phyloP scores from a whole-genome alignment of 1,140 invertebrate species.

The Platyscapa corneri region DNA sequence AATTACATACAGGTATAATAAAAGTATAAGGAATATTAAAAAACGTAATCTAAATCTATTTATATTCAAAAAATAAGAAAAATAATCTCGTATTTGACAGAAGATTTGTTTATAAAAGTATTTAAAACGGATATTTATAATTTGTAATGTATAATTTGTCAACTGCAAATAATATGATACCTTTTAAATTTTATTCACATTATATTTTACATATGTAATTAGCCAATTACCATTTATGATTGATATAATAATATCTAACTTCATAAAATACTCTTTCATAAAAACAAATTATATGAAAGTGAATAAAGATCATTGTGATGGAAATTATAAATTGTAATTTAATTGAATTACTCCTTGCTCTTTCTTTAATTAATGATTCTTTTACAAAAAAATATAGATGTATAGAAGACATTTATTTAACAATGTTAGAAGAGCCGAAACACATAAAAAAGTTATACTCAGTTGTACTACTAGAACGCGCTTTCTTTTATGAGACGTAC shows the following conservation, averaged over 20 bases:
- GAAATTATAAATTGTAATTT: not conserved
- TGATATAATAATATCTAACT: too few species aligned
- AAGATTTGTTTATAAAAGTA: too few species aligned
- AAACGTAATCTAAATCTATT: not conserved
- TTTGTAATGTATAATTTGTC: too few species aligned
- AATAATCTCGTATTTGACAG: too few species aligned
- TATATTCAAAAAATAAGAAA: not conserved
- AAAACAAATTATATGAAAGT: too few species aligned
- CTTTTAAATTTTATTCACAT: too few species aligned
- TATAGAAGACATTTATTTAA: not conserved
- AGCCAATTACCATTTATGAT: too few species aligned
- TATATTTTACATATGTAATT: too few species aligned
- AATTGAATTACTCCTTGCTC: not conserved
- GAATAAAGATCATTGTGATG: too few species aligned
- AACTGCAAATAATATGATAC: too few species aligned
- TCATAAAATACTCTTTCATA: too few species aligned
- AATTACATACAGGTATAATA: not conserved
- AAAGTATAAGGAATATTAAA: not conserved
- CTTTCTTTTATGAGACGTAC: slow-evolving; percentile 29
- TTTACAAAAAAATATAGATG: not conserved
- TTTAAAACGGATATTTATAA: too few species aligned
- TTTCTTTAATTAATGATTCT: not conserved
- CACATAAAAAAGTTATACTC: not conserved
- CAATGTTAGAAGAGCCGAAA: not conserved
- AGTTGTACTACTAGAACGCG: not conserved